These are phyloP conservation scores for Tenualosa thibaudeaui DNA, from an alignment of 2,797 vertebrate genomes.

Conservation along the genomic window DNA sequence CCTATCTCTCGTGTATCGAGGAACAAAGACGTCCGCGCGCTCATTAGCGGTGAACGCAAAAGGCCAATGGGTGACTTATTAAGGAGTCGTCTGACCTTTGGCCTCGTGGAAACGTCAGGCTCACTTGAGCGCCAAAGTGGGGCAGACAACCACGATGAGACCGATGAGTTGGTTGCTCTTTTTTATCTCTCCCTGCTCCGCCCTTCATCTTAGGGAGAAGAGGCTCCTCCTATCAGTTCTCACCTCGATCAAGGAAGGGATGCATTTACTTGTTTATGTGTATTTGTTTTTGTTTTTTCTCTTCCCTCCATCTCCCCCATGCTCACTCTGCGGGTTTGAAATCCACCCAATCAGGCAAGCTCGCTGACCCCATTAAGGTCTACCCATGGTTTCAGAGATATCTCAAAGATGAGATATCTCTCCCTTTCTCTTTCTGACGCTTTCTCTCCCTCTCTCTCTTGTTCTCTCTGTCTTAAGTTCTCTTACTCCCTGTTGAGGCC, in stretches of 20 bases:
- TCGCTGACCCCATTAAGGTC: neutral
- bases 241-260: neutral
- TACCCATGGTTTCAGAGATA: neutral
- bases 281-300: neutral
- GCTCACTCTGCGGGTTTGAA: neutral
- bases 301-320: neutral
- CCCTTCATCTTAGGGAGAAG: neutral
- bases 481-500: neutral
- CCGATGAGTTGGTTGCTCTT: slow-evolving; percentile 54
- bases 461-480: neutral
- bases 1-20: slow-evolving; percentile 56
- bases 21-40: slow-evolving; percentile 69
- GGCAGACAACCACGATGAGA: slow-evolving; percentile 79
- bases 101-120: slow-evolving; percentile 67
- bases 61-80: slow-evolving; percentile 88
- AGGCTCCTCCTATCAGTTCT: neutral
- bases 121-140: slow-evolving; percentile 70
- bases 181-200: slow-evolving; percentile 31
- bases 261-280: neutral
- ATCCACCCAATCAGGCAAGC: neutral
- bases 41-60: slow-evolving; percentile 81
- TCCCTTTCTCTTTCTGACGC: slow-evolving; percentile 34
- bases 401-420: slow-evolving; percentile 27
- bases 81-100: slow-evolving; percentile 82
- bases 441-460: slow-evolving; percentile 40